Conservation (phyloP, 2,797 vertebrate species). For the Acrossocheilus wenchowensis region DNA sequence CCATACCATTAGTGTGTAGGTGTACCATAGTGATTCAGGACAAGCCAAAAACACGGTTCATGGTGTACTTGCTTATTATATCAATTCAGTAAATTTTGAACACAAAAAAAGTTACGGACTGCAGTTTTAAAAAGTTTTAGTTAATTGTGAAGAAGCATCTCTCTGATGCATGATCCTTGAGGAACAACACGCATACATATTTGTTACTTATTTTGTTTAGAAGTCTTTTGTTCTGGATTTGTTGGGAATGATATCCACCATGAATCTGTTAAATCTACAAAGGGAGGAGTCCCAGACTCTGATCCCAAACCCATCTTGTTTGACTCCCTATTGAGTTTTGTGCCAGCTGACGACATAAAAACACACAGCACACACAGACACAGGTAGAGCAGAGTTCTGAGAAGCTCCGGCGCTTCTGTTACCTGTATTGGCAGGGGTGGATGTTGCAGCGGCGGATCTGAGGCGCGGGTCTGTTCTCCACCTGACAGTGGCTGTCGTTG, state of each 20-base stretch:
- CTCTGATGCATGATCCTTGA: slow-evolving; percentile 11
- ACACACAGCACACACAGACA: neutral
- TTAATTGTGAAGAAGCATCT: neutral
- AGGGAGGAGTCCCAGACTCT: neutral
- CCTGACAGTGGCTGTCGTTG: slow-evolving; percentile 87
- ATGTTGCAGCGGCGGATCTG: slow-evolving; percentile 89
- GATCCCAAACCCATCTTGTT: neutral
- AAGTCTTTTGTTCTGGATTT: slow-evolving; percentile 4
- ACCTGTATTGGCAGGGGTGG: slow-evolving; percentile 94
- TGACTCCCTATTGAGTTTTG: neutral
- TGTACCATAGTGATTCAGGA: too few relatives aligned
- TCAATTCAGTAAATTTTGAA: too few relatives aligned
- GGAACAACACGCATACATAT: neutral
- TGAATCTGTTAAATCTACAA: neutral
- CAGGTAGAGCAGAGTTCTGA: neutral
- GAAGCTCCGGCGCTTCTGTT: slow-evolving; percentile 55
- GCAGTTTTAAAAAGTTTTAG: too few relatives aligned
- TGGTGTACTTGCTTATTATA: too few relatives aligned
- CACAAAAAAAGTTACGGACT: too few relatives aligned
- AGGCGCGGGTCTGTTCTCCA: slow-evolving; percentile 83
- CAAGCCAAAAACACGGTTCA: too few relatives aligned
- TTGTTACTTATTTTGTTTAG: slow-evolving; percentile 39
- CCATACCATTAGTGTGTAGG: too few relatives aligned
- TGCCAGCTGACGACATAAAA: neutral
- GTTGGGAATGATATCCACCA: slow-evolving; percentile 1